A percentile compares a stretch with the other conserved stretches of the same genome.
Conservation (phyloP, 2,113 vertebrate genomes). For the Lynx canadensis region DNA sequence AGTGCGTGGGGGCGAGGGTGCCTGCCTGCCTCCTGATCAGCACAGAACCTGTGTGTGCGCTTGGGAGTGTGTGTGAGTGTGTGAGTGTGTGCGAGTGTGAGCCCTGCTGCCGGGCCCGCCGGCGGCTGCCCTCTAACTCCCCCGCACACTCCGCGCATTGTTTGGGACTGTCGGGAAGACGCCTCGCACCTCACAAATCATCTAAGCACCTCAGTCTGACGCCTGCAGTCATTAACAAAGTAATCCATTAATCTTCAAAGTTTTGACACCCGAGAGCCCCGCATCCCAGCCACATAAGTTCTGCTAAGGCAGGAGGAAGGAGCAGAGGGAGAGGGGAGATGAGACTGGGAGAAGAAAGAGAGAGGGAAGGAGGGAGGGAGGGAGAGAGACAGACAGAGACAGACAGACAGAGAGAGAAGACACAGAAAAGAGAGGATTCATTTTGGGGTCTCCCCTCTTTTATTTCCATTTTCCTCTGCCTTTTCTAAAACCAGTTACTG, state of each 20-base stretch:
- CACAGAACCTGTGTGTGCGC: constrained; percentile 75
- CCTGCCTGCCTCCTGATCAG: constrained; percentile 79
- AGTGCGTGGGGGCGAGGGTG: constrained; percentile 69
- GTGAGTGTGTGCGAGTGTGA: constrained; percentile 50
- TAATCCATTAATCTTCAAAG: constrained; percentile 94
- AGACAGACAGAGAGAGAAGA: background rate
- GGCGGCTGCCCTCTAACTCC: constrained; percentile 87
- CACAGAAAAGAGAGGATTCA: constrained; percentile 1
- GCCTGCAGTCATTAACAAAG: constrained; percentile 93
- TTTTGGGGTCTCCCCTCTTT: constrained; percentile 60
- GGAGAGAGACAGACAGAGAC: constrained; percentile 20
- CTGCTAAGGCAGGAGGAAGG: constrained; percentile 78
- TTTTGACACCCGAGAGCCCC: constrained; percentile 89
- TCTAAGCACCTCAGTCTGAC: constrained; percentile 91
- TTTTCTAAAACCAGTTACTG: constrained; percentile 78
- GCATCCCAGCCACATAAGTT: constrained; percentile 86
- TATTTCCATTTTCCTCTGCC: constrained; percentile 50
- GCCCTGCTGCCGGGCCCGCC: constrained; percentile 77
- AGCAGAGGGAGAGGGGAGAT: constrained; percentile 49
- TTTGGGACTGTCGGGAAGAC: constrained; percentile 95
- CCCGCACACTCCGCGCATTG: constrained; percentile 92
- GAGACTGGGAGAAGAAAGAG: constrained; percentile 22
- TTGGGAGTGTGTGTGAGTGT: constrained; percentile 13
- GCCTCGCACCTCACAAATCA: constrained; percentile 93
- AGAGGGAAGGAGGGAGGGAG: constrained; percentile 47